Conservation (phyloP, 2,888 invertebrate species). For the Dicycla oo region DNA sequence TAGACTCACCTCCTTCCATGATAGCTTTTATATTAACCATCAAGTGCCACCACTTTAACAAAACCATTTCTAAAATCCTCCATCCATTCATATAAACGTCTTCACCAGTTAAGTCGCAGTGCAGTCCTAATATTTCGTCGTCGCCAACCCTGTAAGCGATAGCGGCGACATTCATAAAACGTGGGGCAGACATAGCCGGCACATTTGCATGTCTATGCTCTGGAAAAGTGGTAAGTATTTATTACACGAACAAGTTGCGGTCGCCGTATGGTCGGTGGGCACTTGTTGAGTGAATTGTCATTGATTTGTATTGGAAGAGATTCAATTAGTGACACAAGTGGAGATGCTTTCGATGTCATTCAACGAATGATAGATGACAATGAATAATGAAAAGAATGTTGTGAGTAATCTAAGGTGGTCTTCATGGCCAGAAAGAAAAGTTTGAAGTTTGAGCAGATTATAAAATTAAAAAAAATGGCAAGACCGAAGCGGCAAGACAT, state of each 20-base stretch:
- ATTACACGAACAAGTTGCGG: slow-evolving; percentile 53
- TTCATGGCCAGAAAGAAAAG: background rate
- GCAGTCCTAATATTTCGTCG: slow-evolving; percentile 57
- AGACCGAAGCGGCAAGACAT: too few species aligned
- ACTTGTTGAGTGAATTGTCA: slow-evolving; percentile 61
- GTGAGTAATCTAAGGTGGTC: too few species aligned
- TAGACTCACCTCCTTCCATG: background rate
- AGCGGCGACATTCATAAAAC: slow-evolving; percentile 68
- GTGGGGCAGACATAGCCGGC: slow-evolving; percentile 61
- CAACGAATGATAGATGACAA: background rate
- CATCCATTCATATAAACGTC: slow-evolving; percentile 32
- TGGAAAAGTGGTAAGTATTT: slow-evolving; percentile 57
- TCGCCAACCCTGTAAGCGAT: slow-evolving; percentile 52
- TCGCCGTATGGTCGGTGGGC: slow-evolving; percentile 41
- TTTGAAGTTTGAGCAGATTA: too few species aligned
- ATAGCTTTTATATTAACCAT: background rate
- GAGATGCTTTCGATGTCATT: background rate
- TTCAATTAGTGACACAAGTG: slow-evolving; percentile 2
- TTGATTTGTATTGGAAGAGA: slow-evolving; percentile 27
- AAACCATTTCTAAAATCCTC: slow-evolving; percentile 8
- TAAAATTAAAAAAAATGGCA: too few species aligned
- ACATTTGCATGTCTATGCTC: slow-evolving; percentile 64
- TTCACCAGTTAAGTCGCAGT: slow-evolving; percentile 33
- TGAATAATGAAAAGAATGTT: background rate
- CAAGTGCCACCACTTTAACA: slow-evolving; percentile 2